These are phyloP conservation scores for Mimas tiliae DNA, from an alignment of 2,888 invertebrate genomes.

Conservation along the genomic window DNA sequence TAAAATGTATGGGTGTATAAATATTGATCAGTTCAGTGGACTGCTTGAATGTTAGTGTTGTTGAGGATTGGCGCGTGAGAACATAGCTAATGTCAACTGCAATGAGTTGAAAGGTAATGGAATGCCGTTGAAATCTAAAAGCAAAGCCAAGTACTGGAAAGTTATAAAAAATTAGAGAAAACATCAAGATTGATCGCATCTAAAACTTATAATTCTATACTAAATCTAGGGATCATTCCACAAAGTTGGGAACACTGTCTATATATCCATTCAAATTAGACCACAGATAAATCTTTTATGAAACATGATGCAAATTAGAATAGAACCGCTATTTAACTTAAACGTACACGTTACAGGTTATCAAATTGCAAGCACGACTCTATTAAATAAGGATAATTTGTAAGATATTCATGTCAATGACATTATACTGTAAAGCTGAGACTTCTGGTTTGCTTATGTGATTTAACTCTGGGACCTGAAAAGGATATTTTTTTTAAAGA, in stretches of 20 bases:
- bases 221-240: no score
- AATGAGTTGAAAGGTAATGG: neutral
- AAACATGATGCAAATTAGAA: slow-evolving; percentile 6
- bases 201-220: no score
- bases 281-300: neutral
- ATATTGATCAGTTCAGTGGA: slow-evolving; percentile 23
- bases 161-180: no score
- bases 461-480: no score
- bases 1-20: slow-evolving; percentile 43
- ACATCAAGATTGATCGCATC: no score
- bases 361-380: slow-evolving; percentile 32
- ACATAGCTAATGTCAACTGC: neutral
- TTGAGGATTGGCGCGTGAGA: slow-evolving; percentile 7
- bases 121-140: neutral
- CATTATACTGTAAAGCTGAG: slow-evolving; percentile 22
- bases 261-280: no score
- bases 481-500: no score
- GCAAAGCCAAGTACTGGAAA: no score
- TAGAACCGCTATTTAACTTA: neutral
- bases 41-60: neutral
- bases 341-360: slow-evolving; percentile 1
- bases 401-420: slow-evolving; percentile 54
- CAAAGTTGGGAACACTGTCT: no score
- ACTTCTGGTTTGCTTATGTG: neutral
- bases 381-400: slow-evolving; percentile 34